Conservation (phyloP, 2,888 invertebrate genomes). For the Toxonevra muliebris region DNA sequence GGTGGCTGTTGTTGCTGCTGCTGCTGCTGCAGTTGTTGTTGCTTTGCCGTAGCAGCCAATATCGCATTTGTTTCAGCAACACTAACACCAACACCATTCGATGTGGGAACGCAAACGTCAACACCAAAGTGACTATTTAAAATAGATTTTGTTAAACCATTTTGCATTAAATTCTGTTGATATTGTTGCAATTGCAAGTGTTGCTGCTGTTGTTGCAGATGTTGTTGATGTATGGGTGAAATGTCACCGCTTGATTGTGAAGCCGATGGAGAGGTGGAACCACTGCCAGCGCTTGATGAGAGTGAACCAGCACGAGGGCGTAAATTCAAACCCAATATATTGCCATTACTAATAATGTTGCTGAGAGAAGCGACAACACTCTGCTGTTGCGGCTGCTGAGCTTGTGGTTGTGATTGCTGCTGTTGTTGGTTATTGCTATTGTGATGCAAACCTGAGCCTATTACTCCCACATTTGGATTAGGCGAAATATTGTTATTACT, state of each 20-base stretch:
- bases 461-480: slow-evolving; percentile 59
- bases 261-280: slow-evolving; percentile 82
- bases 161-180: slow-evolving; percentile 39
- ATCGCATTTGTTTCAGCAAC: slow-evolving; percentile 11
- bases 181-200: slow-evolving; percentile 42
- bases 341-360: slow-evolving; percentile 45
- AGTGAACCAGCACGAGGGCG: slow-evolving; percentile 79
- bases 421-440: slow-evolving; percentile 40
- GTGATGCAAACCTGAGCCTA: slow-evolving; percentile 57
- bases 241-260: slow-evolving; percentile 75
- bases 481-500: slow-evolving; percentile 43
- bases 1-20: slow-evolving; percentile 37
- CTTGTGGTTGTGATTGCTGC: slow-evolving; percentile 29
- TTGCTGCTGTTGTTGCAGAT: slow-evolving; percentile 35
- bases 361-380: slow-evolving; percentile 47
- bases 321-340: slow-evolving; percentile 62
- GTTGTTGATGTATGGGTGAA: slow-evolving; percentile 52
- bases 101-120: slow-evolving; percentile 6
- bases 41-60: slow-evolving; percentile 7
- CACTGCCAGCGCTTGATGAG: slow-evolving; percentile 78
- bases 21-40: slow-evolving; percentile 27
- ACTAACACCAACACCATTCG: slow-evolving; percentile 18
- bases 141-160: slow-evolving; percentile 47
- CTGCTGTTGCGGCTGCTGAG: slow-evolving; percentile 42
- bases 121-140: slow-evolving; percentile 31